These are phyloP conservation scores for Psittacula echo DNA, from an alignment of 2,797 vertebrate genomes.

Conservation along the genomic window DNA sequence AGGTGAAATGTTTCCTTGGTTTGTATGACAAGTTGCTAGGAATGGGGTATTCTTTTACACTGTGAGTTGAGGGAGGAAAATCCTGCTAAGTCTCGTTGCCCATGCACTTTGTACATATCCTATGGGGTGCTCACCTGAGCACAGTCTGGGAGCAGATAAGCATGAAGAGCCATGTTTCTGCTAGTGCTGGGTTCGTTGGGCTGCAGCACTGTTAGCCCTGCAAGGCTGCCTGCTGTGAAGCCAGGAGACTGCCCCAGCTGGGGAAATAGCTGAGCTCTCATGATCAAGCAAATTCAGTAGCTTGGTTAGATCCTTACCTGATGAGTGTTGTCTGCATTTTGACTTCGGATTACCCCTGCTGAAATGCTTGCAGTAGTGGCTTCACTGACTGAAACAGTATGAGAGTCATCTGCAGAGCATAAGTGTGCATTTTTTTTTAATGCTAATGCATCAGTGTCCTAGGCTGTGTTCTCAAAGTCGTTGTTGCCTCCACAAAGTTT, in stretches of 20 bases:
- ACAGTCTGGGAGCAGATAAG: background rate
- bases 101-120: background rate
- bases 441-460: background rate
- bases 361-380: background rate
- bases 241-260: background rate
- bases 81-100: background rate
- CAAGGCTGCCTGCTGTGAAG: background rate
- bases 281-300: background rate
- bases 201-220: background rate
- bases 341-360: background rate
- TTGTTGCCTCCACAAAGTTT: background rate
- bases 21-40: background rate
- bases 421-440: background rate
- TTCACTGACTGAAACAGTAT: background rate
- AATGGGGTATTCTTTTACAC: background rate
- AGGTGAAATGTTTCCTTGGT: background rate
- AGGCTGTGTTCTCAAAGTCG: background rate
- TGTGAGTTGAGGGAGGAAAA: background rate
- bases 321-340: background rate
- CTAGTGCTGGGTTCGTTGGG: fast-evolving
- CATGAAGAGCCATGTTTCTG: background rate
- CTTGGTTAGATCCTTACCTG: background rate
- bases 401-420: background rate
- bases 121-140: fast-evolving
- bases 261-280: background rate